Evolutionary conservation across 1,140 invertebrate genomes (phyloP).

Genomic region (Drosophila pseudoobscura): DNA sequence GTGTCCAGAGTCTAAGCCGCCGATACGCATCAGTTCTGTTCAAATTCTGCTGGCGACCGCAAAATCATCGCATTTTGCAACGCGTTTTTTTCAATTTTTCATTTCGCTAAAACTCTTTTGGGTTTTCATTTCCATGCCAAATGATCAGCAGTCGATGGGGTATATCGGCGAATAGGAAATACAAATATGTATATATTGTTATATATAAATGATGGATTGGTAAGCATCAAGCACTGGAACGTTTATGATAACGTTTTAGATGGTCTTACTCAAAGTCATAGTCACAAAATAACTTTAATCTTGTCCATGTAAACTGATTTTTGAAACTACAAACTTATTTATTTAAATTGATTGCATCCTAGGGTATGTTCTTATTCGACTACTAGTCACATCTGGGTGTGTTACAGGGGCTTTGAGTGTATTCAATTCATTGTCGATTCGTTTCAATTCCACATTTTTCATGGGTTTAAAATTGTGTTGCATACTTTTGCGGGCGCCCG

Average conservation of each 20-base stretch:
- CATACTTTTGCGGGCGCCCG: constrained; percentile 58
- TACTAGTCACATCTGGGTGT: background rate
- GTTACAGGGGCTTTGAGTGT: constrained; percentile 7
- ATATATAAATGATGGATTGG: too few relatives aligned
- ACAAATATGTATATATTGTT: background rate
- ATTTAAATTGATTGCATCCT: too few relatives aligned
- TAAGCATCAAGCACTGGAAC: too few relatives aligned
- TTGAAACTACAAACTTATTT: too few relatives aligned
- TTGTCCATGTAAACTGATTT: too few relatives aligned
- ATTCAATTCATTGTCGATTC: constrained; percentile 59
- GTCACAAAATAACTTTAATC: too few relatives aligned
- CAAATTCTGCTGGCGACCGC: constrained; percentile 44
- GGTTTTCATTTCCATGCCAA: constrained; percentile 11
- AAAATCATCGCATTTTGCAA: constrained; percentile 60
- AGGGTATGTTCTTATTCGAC: background rate
- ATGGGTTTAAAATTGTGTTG: constrained; percentile 66
- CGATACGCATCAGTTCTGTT: constrained; percentile 45
- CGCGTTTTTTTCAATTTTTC: constrained; percentile 66
- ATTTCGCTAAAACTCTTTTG: constrained; percentile 68
- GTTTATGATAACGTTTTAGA: too few relatives aligned
- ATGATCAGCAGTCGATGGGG: constrained; percentile 14
- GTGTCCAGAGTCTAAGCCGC: constrained; percentile 70
- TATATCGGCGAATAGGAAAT: background rate
- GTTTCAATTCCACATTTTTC: constrained; percentile 45
- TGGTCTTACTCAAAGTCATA: too few relatives aligned